Evolutionary conservation across 2,888 invertebrate genomes (phyloP).

Genomic region (Trichopoda pennipes): DNA sequence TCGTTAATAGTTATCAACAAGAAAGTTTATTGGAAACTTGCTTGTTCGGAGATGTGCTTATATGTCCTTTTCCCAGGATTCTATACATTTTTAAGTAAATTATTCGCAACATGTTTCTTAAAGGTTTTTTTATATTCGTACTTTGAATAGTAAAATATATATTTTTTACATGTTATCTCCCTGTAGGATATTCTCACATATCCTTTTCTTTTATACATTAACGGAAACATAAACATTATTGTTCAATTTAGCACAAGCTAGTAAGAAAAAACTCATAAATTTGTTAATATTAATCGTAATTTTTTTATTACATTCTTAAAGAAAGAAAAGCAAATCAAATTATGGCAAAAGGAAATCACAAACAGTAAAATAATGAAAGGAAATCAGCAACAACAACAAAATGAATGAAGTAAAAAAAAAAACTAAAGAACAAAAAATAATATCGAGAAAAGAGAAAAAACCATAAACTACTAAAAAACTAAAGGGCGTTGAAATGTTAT

Average conservation of each 20-base stretch:
- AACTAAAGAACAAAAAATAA: slow-evolving; percentile 2
- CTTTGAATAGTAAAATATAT: background rate
- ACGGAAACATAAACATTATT: slow-evolving; percentile 67
- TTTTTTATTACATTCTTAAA: slow-evolving; percentile 59
- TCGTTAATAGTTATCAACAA: background rate
- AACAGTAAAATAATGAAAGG: slow-evolving; percentile 55
- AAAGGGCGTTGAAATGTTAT: slow-evolving; percentile 67
- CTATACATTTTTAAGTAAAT: background rate
- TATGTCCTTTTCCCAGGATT: background rate
- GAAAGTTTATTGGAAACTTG: background rate
- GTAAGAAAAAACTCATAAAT: slow-evolving; percentile 58
- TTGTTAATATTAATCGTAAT: slow-evolving; percentile 63
- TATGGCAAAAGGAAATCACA: slow-evolving; percentile 67
- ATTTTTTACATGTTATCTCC: slow-evolving; percentile 2
- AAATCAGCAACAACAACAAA: slow-evolving; percentile 46
- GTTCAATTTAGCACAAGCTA: slow-evolving; percentile 62
- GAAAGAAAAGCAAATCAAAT: slow-evolving; percentile 60
- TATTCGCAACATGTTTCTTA: background rate
- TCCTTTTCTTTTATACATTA: slow-evolving; percentile 56
- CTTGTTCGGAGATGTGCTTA: background rate
- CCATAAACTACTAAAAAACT: slow-evolving; percentile 61
- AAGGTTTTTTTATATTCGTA: background rate
- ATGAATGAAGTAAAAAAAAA: slow-evolving; percentile 12
- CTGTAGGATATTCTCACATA: slow-evolving; percentile 26
- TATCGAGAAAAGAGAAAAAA: slow-evolving; percentile 21